These are phyloP conservation scores for Drosophila prostipennis DNA, from an alignment of 2,888 invertebrate genomes.

Conservation along the genomic window DNA sequence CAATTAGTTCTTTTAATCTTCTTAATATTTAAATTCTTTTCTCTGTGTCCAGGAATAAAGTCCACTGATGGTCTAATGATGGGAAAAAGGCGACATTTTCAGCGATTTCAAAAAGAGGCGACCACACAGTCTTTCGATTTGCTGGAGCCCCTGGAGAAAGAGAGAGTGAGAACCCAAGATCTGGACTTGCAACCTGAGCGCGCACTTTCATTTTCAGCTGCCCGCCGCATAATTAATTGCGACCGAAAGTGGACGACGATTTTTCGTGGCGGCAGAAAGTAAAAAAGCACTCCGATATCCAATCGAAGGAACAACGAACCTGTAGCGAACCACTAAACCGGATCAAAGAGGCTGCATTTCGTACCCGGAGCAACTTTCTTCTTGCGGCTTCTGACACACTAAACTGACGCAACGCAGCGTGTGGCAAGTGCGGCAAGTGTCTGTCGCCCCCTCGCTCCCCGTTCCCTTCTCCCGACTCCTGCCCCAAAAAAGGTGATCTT, in stretches of 20 bases:
- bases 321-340: constrained; percentile 68
- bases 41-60: not conserved
- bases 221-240: constrained; percentile 78
- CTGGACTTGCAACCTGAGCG: constrained; percentile 44
- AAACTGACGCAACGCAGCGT: constrained; percentile 77
- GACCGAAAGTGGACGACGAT: constrained; percentile 79
- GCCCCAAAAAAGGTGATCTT: constrained; percentile 2
- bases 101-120: constrained; percentile 11
- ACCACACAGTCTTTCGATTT: constrained; percentile 8
- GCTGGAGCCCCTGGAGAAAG: constrained; percentile 9
- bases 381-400: constrained; percentile 78
- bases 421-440: constrained; percentile 72
- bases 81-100: constrained; percentile 18
- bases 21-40: not conserved
- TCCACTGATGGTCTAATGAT: constrained; percentile 37
- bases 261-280: constrained; percentile 75
- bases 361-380: constrained; percentile 71
- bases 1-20: too few relatives aligned
- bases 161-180: constrained; percentile 47
- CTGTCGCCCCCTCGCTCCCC: not conserved
- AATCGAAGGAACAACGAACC: constrained; percentile 69
- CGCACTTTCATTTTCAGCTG: constrained; percentile 77
- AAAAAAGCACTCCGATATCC: constrained; percentile 48
- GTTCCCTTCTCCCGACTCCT: not conserved
- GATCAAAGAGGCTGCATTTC: constrained; percentile 57